These are phyloP conservation scores for Nibea albiflora DNA, from an alignment of 2,113 vertebrate genomes.

Conservation along the genomic window DNA sequence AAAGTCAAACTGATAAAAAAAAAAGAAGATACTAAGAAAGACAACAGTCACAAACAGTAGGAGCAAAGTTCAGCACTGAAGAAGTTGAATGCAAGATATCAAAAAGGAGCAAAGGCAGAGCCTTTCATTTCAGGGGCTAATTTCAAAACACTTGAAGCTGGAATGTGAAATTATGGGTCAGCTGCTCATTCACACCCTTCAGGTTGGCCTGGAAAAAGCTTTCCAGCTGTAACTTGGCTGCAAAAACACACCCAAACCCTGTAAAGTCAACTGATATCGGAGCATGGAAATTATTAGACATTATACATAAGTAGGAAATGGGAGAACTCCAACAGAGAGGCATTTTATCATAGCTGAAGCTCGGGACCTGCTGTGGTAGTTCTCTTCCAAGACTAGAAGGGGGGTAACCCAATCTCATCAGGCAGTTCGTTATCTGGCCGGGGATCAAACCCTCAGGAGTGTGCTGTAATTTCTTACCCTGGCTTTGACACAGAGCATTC, in stretches of 20 bases:
- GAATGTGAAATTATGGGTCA: slow-evolving; percentile 73
- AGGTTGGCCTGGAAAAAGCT: slow-evolving; percentile 62
- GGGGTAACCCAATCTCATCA: slow-evolving; percentile 57
- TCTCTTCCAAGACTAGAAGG: slow-evolving; percentile 31
- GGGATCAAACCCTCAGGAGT: slow-evolving; percentile 69
- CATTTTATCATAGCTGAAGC: slow-evolving; percentile 57
- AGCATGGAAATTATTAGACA: slow-evolving; percentile 72
- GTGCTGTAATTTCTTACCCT: slow-evolving; percentile 58
- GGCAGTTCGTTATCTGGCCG: slow-evolving; percentile 70
- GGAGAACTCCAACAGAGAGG: slow-evolving; percentile 49
- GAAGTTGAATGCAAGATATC: slow-evolving; percentile 35
- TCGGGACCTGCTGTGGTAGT: slow-evolving; percentile 50
- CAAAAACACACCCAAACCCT: slow-evolving; percentile 58
- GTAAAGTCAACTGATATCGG: slow-evolving; percentile 65
- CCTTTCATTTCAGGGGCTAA: slow-evolving; percentile 57
- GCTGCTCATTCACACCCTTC: slow-evolving; percentile 67
- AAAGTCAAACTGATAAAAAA: slow-evolving; percentile 3
- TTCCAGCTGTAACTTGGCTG: slow-evolving; percentile 74
- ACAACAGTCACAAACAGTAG: slow-evolving; percentile 9
- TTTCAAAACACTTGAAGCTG: slow-evolving; percentile 72
- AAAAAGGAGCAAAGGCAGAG: slow-evolving; percentile 39
- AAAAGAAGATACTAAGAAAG: not conserved
- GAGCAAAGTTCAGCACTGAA: slow-evolving; percentile 25
- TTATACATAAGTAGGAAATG: slow-evolving; percentile 39
- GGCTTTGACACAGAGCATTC: slow-evolving; percentile 59